Conservation (phyloP, 2,888 invertebrate genomes). For the Microctonus brassicae region DNA sequence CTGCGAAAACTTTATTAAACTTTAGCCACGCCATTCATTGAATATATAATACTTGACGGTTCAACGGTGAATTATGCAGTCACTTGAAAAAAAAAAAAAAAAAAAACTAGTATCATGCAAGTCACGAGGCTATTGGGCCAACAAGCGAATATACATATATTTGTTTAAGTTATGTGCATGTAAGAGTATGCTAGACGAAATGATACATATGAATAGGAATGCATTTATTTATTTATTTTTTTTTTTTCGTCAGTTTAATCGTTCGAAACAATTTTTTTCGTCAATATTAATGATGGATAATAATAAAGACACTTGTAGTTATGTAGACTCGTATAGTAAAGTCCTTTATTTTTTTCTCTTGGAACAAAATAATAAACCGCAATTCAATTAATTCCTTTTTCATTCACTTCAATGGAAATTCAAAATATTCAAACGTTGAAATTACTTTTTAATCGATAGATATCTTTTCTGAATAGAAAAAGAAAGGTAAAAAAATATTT, state of each 20-base stretch:
- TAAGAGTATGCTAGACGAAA: conserved; percentile 19
- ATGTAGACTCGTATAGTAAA: too few relatives aligned
- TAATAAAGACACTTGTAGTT: too few relatives aligned
- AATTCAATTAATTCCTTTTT: too few relatives aligned
- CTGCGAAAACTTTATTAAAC: conserved; percentile 26
- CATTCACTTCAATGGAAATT: too few relatives aligned
- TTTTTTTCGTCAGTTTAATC: background rate
- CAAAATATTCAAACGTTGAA: too few relatives aligned
- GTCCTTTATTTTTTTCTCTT: background rate
- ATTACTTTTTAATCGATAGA: too few relatives aligned
- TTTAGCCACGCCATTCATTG: conserved; percentile 18
- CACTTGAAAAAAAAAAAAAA: conserved; percentile 14
- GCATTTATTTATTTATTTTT: too few relatives aligned
- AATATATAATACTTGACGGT: conserved; percentile 26
- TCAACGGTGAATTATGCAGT: conserved; percentile 31
- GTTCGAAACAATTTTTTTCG: conserved; percentile 22
- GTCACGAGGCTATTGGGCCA: conserved; percentile 37
- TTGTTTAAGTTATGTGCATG: background rate
- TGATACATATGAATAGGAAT: too few relatives aligned
- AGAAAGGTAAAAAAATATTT: conserved; percentile 5
- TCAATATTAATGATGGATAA: background rate
- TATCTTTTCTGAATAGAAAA: too few relatives aligned
- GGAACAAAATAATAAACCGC: background rate
- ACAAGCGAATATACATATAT: background rate
- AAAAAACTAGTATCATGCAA: conserved; percentile 33